Evolutionary conservation across 2,113 vertebrate species (phyloP).

Genomic region (Nansenia antarctica): DNA sequence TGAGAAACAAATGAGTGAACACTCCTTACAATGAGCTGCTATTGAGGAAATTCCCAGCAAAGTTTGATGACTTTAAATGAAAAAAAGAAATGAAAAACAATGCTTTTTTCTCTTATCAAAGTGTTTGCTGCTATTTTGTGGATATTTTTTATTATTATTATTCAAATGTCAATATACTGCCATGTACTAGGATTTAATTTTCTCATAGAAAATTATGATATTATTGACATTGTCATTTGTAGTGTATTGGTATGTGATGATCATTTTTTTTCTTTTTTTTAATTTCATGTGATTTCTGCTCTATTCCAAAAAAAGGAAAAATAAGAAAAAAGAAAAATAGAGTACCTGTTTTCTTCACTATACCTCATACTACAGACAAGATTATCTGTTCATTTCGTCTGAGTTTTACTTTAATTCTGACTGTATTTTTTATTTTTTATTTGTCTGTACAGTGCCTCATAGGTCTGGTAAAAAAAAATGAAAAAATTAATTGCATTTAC

Average conservation of each 20-base stretch:
- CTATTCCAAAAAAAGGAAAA: slow-evolving; percentile 83
- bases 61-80: slow-evolving; percentile 50
- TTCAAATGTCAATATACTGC: slow-evolving; percentile 85
- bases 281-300: slow-evolving; percentile 82
- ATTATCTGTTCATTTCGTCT: slow-evolving; percentile 70
- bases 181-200: slow-evolving; percentile 85
- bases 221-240: slow-evolving; percentile 76
- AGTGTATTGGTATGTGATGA: slow-evolving; percentile 81
- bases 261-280: slow-evolving; percentile 85
- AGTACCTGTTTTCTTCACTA: slow-evolving; percentile 74
- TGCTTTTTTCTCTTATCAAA: slow-evolving; percentile 81
- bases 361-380: slow-evolving; percentile 87
- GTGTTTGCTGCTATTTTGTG: slow-evolving; percentile 90
- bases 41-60: slow-evolving; percentile 81
- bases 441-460: slow-evolving; percentile 65
- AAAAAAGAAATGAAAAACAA: slow-evolving; percentile 71
- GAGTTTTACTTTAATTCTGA: slow-evolving; percentile 45
- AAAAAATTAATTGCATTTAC: slow-evolving; percentile 68
- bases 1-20: slow-evolving; percentile 52
- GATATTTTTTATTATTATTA: slow-evolving; percentile 71
- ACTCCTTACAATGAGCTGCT: slow-evolving; percentile 83
- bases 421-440: slow-evolving; percentile 14
- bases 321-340: slow-evolving; percentile 74
- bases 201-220: slow-evolving; percentile 84
- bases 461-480: slow-evolving; percentile 57